These are phyloP conservation scores for Eulacestoma nigropectus DNA, from an alignment of 2,113 vertebrate genomes.

Conservation along the genomic window DNA sequence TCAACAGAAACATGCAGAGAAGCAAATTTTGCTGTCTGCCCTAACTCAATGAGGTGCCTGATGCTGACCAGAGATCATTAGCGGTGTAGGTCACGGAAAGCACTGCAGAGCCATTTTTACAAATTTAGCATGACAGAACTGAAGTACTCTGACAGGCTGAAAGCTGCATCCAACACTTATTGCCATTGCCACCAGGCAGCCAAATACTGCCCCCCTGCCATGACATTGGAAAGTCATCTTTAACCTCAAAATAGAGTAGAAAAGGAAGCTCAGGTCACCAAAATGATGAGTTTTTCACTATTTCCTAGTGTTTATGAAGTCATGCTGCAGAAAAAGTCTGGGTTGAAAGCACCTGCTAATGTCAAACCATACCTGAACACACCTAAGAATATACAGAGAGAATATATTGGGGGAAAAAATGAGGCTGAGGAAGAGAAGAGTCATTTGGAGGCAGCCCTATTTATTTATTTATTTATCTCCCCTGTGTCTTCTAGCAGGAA, in stretches of 20 bases:
- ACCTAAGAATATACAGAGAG: neutral
- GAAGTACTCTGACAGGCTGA: neutral
- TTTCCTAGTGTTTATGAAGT: neutral
- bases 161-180: neutral
- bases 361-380: neutral
- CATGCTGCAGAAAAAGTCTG: neutral
- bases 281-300: neutral
- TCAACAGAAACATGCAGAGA: neutral
- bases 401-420: accelerated
- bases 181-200: neutral
- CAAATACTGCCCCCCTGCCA: neutral
- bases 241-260: neutral
- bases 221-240: neutral
- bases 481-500: neutral
- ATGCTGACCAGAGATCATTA: neutral
- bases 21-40: neutral
- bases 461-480: neutral
- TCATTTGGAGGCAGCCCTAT: neutral
- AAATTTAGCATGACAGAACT: neutral
- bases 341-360: neutral
- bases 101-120: neutral
- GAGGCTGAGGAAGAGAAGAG: neutral
- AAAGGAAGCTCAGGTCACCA: neutral
- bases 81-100: neutral
- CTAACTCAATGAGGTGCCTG: neutral